A percentile compares a stretch with the other conserved stretches of the same genome.
Evolutionary conservation across 2,797 vertebrate genomes (phyloP).

Genomic region (Anas capensis): DNA sequence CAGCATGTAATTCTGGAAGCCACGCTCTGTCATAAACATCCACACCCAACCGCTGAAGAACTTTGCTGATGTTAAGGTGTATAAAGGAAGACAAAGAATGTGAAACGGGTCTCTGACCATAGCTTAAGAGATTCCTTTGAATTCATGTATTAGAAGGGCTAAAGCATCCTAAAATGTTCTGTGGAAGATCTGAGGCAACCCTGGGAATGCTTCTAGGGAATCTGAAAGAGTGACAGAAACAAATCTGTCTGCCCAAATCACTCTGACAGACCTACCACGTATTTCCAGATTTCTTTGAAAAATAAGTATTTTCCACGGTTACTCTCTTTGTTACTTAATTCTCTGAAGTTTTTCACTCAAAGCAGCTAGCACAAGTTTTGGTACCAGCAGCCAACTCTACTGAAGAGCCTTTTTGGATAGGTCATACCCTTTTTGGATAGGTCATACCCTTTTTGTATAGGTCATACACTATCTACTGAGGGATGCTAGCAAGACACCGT

Average conservation of each 20-base stretch:
- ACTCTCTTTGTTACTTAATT: not conserved
- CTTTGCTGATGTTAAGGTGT: not conserved
- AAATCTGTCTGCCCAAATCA: not conserved
- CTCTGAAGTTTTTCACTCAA: not conserved
- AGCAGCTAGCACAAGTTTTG: not conserved
- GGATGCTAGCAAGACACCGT: not conserved
- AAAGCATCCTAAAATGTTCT: not conserved
- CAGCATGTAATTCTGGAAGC: not conserved
- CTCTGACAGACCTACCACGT: not conserved
- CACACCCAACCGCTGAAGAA: not conserved
- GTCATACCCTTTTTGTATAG: no score
- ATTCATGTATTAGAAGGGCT: not conserved
- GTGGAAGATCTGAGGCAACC: not conserved
- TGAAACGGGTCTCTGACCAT: rapidly evolving
- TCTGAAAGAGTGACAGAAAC: not conserved
- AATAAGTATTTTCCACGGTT: not conserved
- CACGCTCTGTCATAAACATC: not conserved
- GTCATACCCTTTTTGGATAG: not conserved
- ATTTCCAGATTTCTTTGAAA: not conserved
- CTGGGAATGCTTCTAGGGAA: not conserved
- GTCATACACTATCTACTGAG: not conserved
- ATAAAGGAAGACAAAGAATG: not conserved
- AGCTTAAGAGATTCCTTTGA: not conserved
- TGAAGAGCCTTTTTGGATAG: not conserved
- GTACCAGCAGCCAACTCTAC: not conserved